Conservation (phyloP, 2,888 invertebrate genomes). For the Acronicta alni region DNA sequence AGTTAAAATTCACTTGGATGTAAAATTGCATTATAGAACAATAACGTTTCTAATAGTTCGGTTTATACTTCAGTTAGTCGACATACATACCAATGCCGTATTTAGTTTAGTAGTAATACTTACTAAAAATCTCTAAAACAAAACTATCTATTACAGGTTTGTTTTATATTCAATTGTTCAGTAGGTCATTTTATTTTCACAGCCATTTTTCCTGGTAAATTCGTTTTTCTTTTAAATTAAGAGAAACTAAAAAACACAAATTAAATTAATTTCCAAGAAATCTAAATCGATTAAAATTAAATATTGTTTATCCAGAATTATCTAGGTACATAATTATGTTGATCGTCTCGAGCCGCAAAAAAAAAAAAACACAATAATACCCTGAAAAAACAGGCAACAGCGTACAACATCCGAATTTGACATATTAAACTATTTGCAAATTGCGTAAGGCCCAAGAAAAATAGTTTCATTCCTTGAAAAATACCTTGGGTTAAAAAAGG, state of each 20-base stretch:
- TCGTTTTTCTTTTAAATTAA: slow-evolving; percentile 1
- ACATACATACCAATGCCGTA: slow-evolving; percentile 14
- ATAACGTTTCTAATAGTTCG: neutral
- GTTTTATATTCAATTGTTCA: slow-evolving; percentile 2
- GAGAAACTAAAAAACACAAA: neutral
- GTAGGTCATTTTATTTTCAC: slow-evolving; percentile 3
- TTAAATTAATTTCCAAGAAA: neutral
- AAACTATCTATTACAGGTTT: neutral
- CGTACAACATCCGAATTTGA: too few species aligned
- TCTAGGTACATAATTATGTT: too few species aligned
- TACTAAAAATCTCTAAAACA: too few species aligned
- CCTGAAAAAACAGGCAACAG: too few species aligned
- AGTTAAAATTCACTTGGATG: slow-evolving; percentile 7
- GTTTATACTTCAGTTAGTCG: slow-evolving; percentile 27
- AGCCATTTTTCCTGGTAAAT: slow-evolving; percentile 7
- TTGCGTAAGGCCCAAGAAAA: too few species aligned
- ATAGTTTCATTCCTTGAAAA: too few species aligned
- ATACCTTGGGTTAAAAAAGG: too few species aligned
- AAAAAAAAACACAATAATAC: too few species aligned
- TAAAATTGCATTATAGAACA: neutral
- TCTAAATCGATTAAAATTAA: neutral
- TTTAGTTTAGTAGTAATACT: slow-evolving; percentile 12
- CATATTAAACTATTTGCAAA: too few species aligned
- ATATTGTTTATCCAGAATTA: too few species aligned
- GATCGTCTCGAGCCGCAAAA: too few species aligned